Evolutionary conservation across 2,888 invertebrate species (phyloP), one percentile per base, ranked within the genome.

Genomic region (Sericinus montela): DNA sequence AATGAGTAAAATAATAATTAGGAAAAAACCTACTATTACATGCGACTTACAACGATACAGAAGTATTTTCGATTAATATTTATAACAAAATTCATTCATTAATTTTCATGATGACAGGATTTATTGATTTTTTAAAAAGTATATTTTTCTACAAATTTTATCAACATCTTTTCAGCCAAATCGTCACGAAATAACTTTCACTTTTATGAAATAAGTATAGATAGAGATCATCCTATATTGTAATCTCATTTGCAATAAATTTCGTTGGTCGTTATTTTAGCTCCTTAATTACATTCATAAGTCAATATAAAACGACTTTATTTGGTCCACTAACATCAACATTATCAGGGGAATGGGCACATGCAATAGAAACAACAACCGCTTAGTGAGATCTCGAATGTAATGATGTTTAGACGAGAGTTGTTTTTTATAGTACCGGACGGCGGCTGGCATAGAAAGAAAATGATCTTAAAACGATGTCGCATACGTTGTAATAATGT

Each of bases 381-480:
- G 38, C 32, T 48, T 44, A 44, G 25, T 28, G 37, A 43, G 45
- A 45, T 41, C 50, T 51, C 37, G 19, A 32, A 28, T 14, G 25
- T 45, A 45, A 50, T 42, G 45, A 45, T 25, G 41, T 50, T 41
- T 41, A 23, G 39, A 45, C 36, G 41, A 45, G 41, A 41, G 41
- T 45, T 36, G 41, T 49, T 49, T 48, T 48, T 49, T 50, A 30
- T 45, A 42, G 30, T 32, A 28, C 45, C 45, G 41, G 45, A 36
- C 50, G 41, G 23, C 45, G 37, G 37, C 36, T 45, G 50, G 41
- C 50, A 45, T 41, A 50, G 49, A 50, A 45, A 50, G 45, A 50
- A 45, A 50, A 50, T 45, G 10, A 41, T 45, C 45, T 41, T 15
- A 32, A 45, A 50, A 50, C 8, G 40, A 45, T 50, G 40, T 45